Conservation (phyloP, 2,797 vertebrate species). For the Hybognathus amarus region DNA sequence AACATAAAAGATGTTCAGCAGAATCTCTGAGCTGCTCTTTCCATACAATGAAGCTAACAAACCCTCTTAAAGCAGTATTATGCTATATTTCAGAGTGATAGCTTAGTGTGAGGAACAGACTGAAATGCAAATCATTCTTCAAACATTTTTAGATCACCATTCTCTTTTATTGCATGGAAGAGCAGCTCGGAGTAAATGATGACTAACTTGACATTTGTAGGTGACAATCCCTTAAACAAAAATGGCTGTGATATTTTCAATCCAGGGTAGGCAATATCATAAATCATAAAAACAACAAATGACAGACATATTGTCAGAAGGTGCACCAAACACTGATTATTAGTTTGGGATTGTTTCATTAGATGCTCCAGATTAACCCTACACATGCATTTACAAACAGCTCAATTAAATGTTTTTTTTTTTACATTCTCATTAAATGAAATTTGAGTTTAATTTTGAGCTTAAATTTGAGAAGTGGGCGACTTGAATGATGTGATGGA, state of each 20-base stretch:
- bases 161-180: neutral
- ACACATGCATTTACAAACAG: neutral
- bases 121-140: neutral
- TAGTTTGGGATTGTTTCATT: neutral
- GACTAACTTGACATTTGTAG: neutral
- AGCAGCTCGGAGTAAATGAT: neutral
- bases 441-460: too few species aligned
- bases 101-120: neutral
- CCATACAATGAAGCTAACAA: neutral
- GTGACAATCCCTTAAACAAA: neutral
- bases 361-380: neutral
- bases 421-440: neutral
- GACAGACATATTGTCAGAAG: neutral
- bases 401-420: neutral
- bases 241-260: neutral
- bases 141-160: neutral
- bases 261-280: neutral
- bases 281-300: neutral
- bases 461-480: neutral
- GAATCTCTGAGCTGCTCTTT: neutral
- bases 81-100: neutral
- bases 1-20: neutral
- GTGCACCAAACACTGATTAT: neutral
- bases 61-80: neutral
- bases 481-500: neutral